Percentiles rank a stretch among this genome's conserved stretches.
phyloP scores from a whole-genome alignment of 2,113 vertebrate genomes.

The Mesitornis unicolor region DNA sequence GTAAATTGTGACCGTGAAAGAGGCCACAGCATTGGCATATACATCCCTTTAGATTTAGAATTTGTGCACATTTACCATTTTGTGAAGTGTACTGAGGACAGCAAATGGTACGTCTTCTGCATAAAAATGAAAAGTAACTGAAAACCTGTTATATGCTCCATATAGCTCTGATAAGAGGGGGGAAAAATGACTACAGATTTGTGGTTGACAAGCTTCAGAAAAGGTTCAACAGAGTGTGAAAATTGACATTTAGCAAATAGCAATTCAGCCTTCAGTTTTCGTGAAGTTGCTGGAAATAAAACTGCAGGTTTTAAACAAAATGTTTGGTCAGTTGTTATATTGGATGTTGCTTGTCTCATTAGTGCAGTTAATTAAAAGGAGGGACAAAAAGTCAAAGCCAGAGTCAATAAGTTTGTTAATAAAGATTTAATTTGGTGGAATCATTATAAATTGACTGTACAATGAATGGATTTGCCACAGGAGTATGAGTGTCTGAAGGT shows the following conservation, averaged over 20 bases:
- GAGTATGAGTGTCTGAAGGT: background rate
- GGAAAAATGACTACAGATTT: background rate
- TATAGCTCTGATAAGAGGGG: conserved; percentile 15
- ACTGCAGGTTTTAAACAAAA: conserved; percentile 28
- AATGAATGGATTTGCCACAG: conserved; percentile 13
- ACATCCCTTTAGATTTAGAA: background rate
- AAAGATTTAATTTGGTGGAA: conserved; percentile 42
- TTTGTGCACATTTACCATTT: background rate
- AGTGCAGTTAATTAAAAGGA: conserved; percentile 62
- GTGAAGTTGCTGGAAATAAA: background rate
- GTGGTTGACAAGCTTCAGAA: conserved; percentile 42
- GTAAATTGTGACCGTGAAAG: background rate
- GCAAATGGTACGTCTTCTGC: conserved; percentile 7
- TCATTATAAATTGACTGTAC: conserved; percentile 51
- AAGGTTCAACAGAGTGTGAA: conserved; percentile 57
- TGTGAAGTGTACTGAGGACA: background rate
- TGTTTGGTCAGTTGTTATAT: background rate
- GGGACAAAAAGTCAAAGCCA: background rate
- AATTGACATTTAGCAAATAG: conserved; percentile 49
- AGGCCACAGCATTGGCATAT: background rate
- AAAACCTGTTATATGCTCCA: background rate
- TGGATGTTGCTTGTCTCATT: conserved; percentile 44
- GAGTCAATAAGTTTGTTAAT: conserved; percentile 51
- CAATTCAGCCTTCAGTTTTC: conserved; percentile 3
- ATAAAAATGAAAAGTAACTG: conserved; percentile 21